Conservation (phyloP, 2,113 vertebrate genomes). For the Alligator mississippiensis region DNA sequence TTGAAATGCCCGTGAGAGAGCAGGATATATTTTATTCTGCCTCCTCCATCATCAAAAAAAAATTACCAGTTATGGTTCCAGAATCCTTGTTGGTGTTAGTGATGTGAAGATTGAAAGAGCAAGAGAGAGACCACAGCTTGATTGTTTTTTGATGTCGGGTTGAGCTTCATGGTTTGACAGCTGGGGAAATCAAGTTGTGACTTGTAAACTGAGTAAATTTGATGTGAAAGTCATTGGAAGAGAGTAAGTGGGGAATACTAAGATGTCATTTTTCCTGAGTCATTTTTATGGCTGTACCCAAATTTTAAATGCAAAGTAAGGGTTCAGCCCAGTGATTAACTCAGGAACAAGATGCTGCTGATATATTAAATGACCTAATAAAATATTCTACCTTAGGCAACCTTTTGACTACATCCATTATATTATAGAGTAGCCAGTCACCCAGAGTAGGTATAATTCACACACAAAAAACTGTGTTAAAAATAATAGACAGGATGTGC, state of each 20-base stretch:
- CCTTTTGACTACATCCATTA: constrained; percentile 64
- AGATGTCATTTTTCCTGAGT: constrained; percentile 60
- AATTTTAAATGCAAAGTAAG: constrained; percentile 65
- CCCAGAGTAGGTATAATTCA: constrained; percentile 65
- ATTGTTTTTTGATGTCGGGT: neutral
- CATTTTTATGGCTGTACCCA: constrained; percentile 64
- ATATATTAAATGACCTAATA: constrained; percentile 79
- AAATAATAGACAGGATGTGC: constrained; percentile 60
- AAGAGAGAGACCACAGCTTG: neutral
- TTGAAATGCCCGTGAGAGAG: neutral
- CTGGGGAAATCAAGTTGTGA: constrained; percentile 20
- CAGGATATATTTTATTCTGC: neutral
- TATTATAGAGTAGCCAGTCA: constrained; percentile 63
- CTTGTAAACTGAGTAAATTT: constrained; percentile 25
- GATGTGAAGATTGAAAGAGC: neutral
- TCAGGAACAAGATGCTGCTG: constrained; percentile 58
- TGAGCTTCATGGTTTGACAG: constrained; percentile 16
- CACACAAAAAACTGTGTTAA: constrained; percentile 41
- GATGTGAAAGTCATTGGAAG: constrained; percentile 52
- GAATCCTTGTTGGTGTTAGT: neutral
- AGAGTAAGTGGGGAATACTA: constrained; percentile 37
- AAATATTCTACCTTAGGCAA: constrained; percentile 71
- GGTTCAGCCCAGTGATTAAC: constrained; percentile 75
- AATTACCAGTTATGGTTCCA: neutral
- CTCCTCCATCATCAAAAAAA: neutral